phyloP scores from a whole-genome alignment of 1,140 invertebrate species.

The Brachystomella parvula region DNA sequence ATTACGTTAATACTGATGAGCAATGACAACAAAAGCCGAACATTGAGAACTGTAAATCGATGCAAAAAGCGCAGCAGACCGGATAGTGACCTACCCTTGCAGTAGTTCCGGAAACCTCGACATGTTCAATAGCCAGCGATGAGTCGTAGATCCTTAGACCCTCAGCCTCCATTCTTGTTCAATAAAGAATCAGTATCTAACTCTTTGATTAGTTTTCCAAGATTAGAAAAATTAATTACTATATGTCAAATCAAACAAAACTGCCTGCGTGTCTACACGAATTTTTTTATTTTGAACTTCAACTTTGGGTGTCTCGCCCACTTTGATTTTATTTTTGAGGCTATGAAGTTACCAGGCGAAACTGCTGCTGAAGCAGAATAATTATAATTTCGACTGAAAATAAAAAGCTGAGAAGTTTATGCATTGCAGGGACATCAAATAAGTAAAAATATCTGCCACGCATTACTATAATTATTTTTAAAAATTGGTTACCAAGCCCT shows the following conservation, averaged over 20 bases:
- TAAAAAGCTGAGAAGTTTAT: too few species aligned
- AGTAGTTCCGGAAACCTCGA: conserved; percentile 22
- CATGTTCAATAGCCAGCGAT: conserved; percentile 25
- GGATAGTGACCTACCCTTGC: conserved; percentile 22
- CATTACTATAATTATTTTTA: too few species aligned
- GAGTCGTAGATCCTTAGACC: conserved; percentile 28
- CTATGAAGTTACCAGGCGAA: too few species aligned
- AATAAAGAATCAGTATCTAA: not conserved
- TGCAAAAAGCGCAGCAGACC: not conserved
- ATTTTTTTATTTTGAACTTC: not conserved
- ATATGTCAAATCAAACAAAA: not conserved
- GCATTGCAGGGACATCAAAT: too few species aligned
- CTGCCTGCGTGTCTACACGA: not conserved
- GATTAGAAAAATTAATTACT: too few species aligned
- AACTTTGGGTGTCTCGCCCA: not conserved
- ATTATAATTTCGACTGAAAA: too few species aligned
- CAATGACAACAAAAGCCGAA: not conserved
- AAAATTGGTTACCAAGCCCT: too few species aligned
- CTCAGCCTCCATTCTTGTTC: not conserved
- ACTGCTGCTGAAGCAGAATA: too few species aligned
- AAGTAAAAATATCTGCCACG: too few species aligned
- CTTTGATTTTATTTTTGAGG: too few species aligned
- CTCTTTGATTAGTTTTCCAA: not conserved
- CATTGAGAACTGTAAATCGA: not conserved
- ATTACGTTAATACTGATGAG: not conserved